Evolutionary conservation across 2,888 invertebrate genomes (phyloP).

Genomic region (Biston stratarius): DNA sequence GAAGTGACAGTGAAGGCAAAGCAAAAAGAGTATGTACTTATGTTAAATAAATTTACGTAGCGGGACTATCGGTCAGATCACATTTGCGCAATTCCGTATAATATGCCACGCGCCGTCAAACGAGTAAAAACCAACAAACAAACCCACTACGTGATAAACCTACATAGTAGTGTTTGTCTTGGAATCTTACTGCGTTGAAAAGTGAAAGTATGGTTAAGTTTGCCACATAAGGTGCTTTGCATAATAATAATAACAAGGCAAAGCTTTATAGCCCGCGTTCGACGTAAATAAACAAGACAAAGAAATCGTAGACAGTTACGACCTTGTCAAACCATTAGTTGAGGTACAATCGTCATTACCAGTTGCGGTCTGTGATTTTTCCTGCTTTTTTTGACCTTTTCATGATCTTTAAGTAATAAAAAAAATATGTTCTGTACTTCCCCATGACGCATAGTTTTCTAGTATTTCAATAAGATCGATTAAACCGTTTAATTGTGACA

Average conservation of each 20-base stretch:
- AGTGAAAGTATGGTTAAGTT: conserved; percentile 28
- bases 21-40: conserved; percentile 14
- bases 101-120: conserved; percentile 9
- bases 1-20: conserved; percentile 1
- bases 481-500: neutral
- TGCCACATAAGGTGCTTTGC: conserved; percentile 9
- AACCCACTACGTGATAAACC: conserved; percentile 20
- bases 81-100: conserved; percentile 20
- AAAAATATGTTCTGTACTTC: too few relatives aligned
- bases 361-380: neutral
- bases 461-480: neutral
- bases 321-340: conserved; percentile 1
- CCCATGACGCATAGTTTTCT: neutral
- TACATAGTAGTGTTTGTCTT: conserved; percentile 8
- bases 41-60: conserved; percentile 19
- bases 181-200: conserved; percentile 10
- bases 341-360: neutral
- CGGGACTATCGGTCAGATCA: conserved; percentile 25
- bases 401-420: too few relatives aligned
- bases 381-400: neutral
- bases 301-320: conserved; percentile 6
- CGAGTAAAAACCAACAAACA: conserved; percentile 14
- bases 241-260: neutral
- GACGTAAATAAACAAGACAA: conserved; percentile 16
- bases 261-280: neutral